phyloP scores from a whole-genome alignment of 2,888 invertebrate genomes.

The Strigamia maritima region DNA sequence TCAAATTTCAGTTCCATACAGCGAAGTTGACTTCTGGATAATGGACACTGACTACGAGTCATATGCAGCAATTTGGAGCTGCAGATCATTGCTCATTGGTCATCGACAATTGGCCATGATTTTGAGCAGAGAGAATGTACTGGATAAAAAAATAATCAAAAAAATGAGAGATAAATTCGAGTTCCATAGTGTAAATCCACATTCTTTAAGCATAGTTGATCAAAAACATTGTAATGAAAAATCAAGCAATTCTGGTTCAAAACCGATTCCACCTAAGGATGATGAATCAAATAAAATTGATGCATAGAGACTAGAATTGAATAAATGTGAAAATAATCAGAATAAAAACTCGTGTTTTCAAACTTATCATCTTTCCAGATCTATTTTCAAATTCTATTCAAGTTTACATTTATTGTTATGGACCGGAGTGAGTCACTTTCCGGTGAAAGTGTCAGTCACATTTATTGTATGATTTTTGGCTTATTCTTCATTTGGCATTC shows the following conservation, averaged over 20 bases:
- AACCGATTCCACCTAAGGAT: background rate
- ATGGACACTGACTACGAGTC: constrained; percentile 70
- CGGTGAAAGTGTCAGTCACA: background rate
- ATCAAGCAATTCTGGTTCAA: background rate
- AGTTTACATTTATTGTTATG: background rate
- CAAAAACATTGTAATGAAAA: constrained; percentile 62
- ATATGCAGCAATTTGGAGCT: constrained; percentile 74
- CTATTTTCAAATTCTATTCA: background rate
- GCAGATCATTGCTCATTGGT: constrained; percentile 71
- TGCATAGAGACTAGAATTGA: no score
- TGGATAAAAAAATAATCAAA: constrained; percentile 68
- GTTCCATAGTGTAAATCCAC: constrained; percentile 69
- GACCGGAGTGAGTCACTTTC: background rate
- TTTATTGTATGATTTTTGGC: no score
- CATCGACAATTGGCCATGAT: constrained; percentile 77
- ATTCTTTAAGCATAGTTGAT: constrained; percentile 68
- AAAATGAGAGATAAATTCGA: constrained; percentile 63
- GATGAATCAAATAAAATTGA: background rate
- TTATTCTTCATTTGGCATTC: no score
- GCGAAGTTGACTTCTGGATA: constrained; percentile 70
- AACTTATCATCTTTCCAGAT: no score
- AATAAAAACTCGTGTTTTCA: no score
- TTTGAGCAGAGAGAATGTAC: constrained; percentile 67
- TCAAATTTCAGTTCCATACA: constrained; percentile 63
- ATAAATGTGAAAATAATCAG: no score